Percentiles rank a stretch among this genome's conserved stretches.
These are phyloP conservation scores for Drosophila truncata DNA, from an alignment of 1,140 invertebrate genomes.

Conservation along the genomic window DNA sequence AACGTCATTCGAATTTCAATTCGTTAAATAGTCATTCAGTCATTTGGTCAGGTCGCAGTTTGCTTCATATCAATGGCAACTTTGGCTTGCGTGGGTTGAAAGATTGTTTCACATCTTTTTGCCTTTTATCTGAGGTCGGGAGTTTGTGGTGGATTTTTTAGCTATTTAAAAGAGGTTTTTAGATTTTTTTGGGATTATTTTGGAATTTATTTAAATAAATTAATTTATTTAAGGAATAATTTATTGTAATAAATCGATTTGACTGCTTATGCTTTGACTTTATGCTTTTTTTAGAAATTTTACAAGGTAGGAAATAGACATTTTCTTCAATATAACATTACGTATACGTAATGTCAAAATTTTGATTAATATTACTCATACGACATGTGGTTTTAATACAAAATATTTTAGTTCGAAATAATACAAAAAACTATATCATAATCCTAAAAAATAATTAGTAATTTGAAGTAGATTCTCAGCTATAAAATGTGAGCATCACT, in stretches of 20 bases:
- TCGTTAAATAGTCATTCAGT: constrained; percentile 49
- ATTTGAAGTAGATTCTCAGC: neutral
- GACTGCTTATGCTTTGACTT: fast-evolving
- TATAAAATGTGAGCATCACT: constrained; percentile 9
- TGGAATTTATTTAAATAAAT: neutral
- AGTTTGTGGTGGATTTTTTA: constrained; percentile 1
- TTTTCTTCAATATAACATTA: neutral
- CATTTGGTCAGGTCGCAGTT: constrained; percentile 55
- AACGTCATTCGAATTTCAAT: constrained; percentile 58
- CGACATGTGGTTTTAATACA: neutral
- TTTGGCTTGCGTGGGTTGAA: constrained; percentile 52
- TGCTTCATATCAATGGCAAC: constrained; percentile 71
- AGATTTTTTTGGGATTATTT: neutral
- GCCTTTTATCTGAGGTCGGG: constrained; percentile 1
- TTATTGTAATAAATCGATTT: neutral
- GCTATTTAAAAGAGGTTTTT: neutral
- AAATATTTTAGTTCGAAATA: neutral
- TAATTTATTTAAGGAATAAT: no score
- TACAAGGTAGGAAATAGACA: fast-evolving
- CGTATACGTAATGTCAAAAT: neutral
- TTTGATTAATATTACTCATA: neutral
- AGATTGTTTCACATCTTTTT: constrained; percentile 37
- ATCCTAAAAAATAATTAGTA: neutral
- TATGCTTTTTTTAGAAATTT: neutral
- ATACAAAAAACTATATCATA: neutral